Evolutionary conservation across 2,113 vertebrate species (phyloP).

Genomic region (Scolopax mira): DNA sequence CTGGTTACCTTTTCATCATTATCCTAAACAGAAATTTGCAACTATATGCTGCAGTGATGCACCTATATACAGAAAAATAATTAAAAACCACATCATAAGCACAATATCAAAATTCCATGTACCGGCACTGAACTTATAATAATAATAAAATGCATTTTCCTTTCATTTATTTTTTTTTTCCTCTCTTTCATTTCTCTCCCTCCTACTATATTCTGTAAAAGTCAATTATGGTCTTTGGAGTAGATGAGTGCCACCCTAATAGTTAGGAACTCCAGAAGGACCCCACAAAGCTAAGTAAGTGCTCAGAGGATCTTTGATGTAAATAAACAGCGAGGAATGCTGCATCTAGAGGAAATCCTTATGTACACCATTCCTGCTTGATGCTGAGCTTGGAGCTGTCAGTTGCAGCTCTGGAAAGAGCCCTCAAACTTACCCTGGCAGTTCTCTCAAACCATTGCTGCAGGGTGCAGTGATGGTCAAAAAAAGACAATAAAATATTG

Average conservation of each 20-base stretch:
- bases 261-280: not conserved
- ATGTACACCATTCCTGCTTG: not conserved
- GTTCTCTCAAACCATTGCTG: not conserved
- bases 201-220: not conserved
- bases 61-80: not conserved
- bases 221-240: not conserved
- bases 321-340: not conserved
- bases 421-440: not conserved
- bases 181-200: not conserved
- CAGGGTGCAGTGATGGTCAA: accelerated
- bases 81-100: not conserved
- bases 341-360: not conserved
- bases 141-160: not conserved
- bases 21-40: not conserved
- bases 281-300: not conserved
- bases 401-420: not conserved
- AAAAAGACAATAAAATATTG: not conserved
- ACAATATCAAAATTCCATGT: not conserved
- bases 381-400: not conserved
- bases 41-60: not conserved
- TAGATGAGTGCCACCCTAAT: not conserved
- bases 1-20: not conserved
- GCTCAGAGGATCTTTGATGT: not conserved
- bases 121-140: not conserved
- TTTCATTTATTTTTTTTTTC: not conserved